Conservation (phyloP, 2,888 invertebrate species). For the Dryocosmus kuriphilus region DNA sequence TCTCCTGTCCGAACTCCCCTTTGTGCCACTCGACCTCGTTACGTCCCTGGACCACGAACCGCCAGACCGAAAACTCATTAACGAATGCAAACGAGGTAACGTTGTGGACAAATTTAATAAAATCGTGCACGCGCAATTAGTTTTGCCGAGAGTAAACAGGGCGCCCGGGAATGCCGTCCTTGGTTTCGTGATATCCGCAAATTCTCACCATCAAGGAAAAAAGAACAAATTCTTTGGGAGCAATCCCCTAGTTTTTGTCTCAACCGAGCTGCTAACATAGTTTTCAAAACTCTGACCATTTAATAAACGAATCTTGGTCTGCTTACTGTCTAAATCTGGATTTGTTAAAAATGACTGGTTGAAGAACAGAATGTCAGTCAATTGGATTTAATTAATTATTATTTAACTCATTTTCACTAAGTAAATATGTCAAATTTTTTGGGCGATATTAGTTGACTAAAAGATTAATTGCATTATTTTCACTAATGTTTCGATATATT, state of each 20-base stretch:
- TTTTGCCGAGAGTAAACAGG: slow-evolving; percentile 70
- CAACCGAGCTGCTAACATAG: too few relatives aligned
- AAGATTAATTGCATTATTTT: too few relatives aligned
- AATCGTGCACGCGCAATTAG: slow-evolving; percentile 76
- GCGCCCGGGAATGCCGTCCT: slow-evolving; percentile 42
- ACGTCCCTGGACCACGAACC: slow-evolving; percentile 58
- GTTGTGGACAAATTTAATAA: slow-evolving; percentile 76
- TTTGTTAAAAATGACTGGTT: too few relatives aligned
- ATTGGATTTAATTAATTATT: too few relatives aligned
- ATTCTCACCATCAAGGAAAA: slow-evolving; percentile 50
- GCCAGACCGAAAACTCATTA: slow-evolving; percentile 74
- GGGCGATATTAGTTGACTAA: too few relatives aligned
- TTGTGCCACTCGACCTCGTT: slow-evolving; percentile 59
- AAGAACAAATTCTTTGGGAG: background rate
- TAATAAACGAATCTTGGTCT: too few relatives aligned
- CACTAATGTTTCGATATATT: too few relatives aligned
- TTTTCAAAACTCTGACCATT: too few relatives aligned
- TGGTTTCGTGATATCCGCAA: slow-evolving; percentile 57
- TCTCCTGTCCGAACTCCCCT: background rate
- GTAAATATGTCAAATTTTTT: too few relatives aligned
- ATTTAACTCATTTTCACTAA: too few relatives aligned
- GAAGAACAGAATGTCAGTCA: too few relatives aligned
- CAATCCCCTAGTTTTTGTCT: background rate
- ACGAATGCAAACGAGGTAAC: slow-evolving; percentile 76
- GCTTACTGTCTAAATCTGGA: too few relatives aligned